Evolutionary conservation across 2,797 vertebrate genomes (phyloP).

Genomic region (Peromyscus melanophrys): DNA sequence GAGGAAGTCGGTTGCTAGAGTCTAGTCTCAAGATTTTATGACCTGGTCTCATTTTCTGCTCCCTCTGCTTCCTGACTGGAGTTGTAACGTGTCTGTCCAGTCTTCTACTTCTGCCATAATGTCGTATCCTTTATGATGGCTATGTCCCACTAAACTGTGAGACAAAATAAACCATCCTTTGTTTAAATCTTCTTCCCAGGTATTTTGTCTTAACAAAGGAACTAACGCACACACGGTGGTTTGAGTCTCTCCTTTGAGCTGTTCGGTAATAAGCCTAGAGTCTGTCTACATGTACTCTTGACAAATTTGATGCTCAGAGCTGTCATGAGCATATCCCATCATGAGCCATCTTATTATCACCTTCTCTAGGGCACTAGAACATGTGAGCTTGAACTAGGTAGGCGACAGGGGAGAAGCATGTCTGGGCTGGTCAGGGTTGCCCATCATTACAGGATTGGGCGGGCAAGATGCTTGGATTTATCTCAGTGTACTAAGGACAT

Average conservation of each 20-base stretch:
- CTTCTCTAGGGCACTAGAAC: neutral
- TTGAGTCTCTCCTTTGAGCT: slow-evolving; percentile 57
- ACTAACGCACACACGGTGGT: neutral
- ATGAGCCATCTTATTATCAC: neutral
- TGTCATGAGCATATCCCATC: neutral
- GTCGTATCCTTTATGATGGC: neutral
- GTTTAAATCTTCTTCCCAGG: neutral
- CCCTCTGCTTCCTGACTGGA: neutral
- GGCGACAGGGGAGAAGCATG: neutral
- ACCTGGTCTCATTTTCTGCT: neutral
- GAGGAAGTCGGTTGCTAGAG: neutral
- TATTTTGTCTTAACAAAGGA: neutral
- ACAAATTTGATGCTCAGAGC: neutral
- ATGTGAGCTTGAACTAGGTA: neutral
- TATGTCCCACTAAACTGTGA: neutral
- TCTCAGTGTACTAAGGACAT: neutral
- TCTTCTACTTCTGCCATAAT: too few species aligned
- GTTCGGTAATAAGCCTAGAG: neutral
- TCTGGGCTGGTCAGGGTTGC: neutral
- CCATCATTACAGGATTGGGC: neutral
- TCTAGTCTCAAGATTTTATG: neutral
- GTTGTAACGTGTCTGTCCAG: neutral
- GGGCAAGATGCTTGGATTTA: neutral
- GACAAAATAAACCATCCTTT: neutral
- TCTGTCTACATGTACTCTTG: neutral